Conservation (phyloP, 1,140 invertebrate species). For the Drosophila rufa region DNA sequence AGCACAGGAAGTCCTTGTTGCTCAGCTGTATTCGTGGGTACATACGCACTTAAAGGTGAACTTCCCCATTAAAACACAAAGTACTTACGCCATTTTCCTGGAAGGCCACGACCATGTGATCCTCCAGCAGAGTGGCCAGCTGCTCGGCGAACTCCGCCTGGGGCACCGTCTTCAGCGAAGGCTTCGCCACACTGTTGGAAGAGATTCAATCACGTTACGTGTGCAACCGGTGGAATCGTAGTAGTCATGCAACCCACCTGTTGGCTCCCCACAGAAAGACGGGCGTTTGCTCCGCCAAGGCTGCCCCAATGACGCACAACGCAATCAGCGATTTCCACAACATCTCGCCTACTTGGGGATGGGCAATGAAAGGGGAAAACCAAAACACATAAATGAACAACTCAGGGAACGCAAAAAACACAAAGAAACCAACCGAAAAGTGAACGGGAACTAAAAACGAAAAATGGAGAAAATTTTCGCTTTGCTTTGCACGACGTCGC, state of each 20-base stretch:
- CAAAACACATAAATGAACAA: conserved; percentile 35
- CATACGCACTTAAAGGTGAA: neutral
- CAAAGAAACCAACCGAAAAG: conserved; percentile 74
- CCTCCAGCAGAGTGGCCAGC: conserved; percentile 55
- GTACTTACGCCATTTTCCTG: conserved; percentile 79
- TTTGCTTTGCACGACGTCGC: conserved; percentile 42
- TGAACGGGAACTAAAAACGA: conserved; percentile 78
- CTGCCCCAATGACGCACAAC: conserved; percentile 80
- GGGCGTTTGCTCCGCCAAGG: conserved; percentile 76
- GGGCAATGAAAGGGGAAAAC: conserved; percentile 44
- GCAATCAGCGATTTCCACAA: conserved; percentile 81
- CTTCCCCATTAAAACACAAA: neutral
- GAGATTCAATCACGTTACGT: neutral
- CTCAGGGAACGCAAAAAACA: conserved; percentile 42
- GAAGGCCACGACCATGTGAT: conserved; percentile 82
- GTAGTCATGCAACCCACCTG: conserved; percentile 58
- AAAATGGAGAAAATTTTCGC: conserved; percentile 65
- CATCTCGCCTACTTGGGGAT: conserved; percentile 66
- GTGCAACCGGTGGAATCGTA: conserved; percentile 13
- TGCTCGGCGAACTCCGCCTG: conserved; percentile 66
- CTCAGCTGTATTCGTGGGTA: conserved; percentile 47
- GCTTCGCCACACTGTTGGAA: conserved; percentile 49
- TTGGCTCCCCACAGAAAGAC: conserved; percentile 81
- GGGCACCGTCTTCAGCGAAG: conserved; percentile 65
- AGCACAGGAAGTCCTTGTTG: conserved; percentile 73